These are phyloP conservation scores for Drosophila orosa DNA, from an alignment of 1,140 invertebrate genomes.

Conservation along the genomic window DNA sequence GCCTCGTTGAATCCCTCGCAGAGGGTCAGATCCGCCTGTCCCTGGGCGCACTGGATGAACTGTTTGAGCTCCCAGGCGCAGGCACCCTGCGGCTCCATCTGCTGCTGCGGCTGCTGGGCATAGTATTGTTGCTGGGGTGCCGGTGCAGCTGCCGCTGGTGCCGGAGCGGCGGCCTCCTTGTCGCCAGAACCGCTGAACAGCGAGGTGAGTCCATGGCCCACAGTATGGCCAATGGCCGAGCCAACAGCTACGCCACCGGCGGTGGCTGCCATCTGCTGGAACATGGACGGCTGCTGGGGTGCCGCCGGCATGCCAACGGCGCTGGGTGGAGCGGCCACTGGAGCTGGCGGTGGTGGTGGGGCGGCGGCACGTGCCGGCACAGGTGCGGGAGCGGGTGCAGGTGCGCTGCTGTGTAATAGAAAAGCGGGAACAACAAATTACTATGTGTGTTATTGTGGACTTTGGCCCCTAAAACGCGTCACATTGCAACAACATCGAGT, in stretches of 20 bases:
- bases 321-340: slow-evolving; percentile 69
- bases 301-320: slow-evolving; percentile 79
- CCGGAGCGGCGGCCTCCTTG: slow-evolving; percentile 85
- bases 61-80: slow-evolving; percentile 96
- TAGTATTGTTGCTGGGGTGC: slow-evolving; percentile 77
- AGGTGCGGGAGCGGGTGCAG: slow-evolving; percentile 48
- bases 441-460: slow-evolving; percentile 39
- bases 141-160: slow-evolving; percentile 77
- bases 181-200: slow-evolving; percentile 91
- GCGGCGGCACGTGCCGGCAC: slow-evolving; percentile 79
- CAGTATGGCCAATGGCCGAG: slow-evolving; percentile 93
- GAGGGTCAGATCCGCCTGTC: slow-evolving; percentile 92
- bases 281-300: slow-evolving; percentile 82
- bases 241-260: slow-evolving; percentile 95
- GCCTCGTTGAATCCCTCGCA: slow-evolving; percentile 98
- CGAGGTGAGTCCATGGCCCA: slow-evolving; percentile 93
- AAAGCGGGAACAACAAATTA: slow-evolving; percentile 6
- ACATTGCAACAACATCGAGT: slow-evolving; percentile 7
- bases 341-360: slow-evolving; percentile 73
- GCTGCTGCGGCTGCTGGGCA: slow-evolving; percentile 77
- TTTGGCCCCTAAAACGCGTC: slow-evolving; percentile 10
- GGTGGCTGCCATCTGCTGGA: slow-evolving; percentile 93
- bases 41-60: slow-evolving; percentile 94
- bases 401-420: slow-evolving; percentile 43
- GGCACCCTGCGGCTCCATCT: slow-evolving; percentile 87